Evolutionary conservation across 2,888 invertebrate species (phyloP).

Genomic region (Macaria liturata): DNA sequence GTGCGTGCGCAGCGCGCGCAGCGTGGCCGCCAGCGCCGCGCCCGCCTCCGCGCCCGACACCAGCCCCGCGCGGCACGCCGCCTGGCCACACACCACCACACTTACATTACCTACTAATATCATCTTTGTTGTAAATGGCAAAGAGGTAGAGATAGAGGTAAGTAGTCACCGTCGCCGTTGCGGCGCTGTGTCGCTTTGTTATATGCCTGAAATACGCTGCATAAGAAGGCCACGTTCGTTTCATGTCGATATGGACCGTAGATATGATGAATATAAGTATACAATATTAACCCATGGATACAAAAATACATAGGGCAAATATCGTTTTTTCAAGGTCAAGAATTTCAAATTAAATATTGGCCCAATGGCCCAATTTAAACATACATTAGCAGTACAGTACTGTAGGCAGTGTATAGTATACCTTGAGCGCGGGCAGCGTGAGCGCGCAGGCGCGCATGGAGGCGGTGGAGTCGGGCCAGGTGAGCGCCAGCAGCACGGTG

Average conservation of each 20-base stretch:
- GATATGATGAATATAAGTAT: too few species aligned
- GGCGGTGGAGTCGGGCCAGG: conserved; percentile 94
- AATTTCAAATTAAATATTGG: too few species aligned
- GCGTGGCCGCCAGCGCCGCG: conserved; percentile 89
- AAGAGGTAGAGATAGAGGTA: background rate
- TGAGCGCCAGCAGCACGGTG: conserved; percentile 70
- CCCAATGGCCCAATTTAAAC: too few species aligned
- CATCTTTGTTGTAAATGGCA: background rate
- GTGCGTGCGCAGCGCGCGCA: conserved; percentile 92
- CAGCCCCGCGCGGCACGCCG: conserved; percentile 78
- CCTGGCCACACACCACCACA: conserved; percentile 51
- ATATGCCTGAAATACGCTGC: too few species aligned
- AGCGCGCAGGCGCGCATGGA: conserved; percentile 91
- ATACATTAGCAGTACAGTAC: too few species aligned
- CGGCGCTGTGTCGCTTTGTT: too few species aligned
- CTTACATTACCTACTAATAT: background rate
- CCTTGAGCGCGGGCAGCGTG: conserved; percentile 85
- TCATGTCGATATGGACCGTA: too few species aligned
- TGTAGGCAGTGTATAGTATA: background rate
- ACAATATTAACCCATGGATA: too few species aligned
- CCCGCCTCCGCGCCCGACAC: conserved; percentile 68
- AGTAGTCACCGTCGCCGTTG: too few species aligned
- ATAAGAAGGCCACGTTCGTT: too few species aligned
- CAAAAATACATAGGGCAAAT: too few species aligned
- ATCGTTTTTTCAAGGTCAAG: too few species aligned